Conservation (phyloP, 35 echinoderm and acorn worm genomes). For the Holothuria glaberrima region DNA sequence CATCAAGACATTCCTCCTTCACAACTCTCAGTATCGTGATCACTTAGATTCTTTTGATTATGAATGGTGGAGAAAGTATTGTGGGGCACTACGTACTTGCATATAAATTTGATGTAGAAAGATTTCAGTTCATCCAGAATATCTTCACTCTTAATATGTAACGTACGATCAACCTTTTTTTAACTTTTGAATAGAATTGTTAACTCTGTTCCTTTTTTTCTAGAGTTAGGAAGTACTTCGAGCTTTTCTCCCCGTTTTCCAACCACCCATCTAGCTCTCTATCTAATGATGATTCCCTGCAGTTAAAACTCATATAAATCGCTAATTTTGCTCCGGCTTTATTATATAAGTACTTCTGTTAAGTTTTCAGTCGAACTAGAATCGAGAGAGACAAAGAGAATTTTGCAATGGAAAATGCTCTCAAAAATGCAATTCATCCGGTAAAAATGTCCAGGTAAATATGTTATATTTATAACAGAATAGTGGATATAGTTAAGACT, state of each 20-base stretch:
- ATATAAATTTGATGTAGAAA: no score
- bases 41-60: no score
- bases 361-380: background rate
- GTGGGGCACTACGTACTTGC: no score
- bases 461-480: no score
- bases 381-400: no score
- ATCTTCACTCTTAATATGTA: background rate
- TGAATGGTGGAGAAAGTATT: no score
- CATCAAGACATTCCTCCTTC: background rate
- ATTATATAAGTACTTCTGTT: background rate
- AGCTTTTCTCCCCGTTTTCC: background rate
- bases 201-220: background rate
- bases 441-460: no score
- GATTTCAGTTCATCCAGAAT: background rate
- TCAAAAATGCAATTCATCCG: no score
- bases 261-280: background rate
- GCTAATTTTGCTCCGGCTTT: background rate
- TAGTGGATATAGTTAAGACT: no score
- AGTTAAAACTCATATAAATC: background rate
- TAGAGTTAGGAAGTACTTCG: background rate
- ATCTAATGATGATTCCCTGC: background rate
- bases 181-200: background rate
- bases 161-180: background rate
- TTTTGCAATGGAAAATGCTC: no score
- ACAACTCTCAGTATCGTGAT: no score